phyloP scores from a whole-genome alignment of 2,797 vertebrate genomes.

The Hyperoplus immaculatus region DNA sequence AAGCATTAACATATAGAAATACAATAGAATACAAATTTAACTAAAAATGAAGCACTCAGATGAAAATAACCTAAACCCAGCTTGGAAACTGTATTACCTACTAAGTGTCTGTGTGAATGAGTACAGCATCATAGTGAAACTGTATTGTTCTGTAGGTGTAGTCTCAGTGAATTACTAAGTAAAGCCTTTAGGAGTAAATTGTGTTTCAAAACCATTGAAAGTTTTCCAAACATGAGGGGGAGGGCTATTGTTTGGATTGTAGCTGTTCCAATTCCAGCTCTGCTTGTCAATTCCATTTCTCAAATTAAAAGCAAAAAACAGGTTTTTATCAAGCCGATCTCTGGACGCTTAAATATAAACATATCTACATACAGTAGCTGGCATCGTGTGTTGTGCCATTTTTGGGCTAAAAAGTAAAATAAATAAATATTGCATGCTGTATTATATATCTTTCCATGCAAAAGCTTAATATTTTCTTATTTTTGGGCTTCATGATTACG shows the following conservation, averaged over 20 bases:
- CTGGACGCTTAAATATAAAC: background rate
- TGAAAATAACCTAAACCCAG: background rate
- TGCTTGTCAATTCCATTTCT: background rate
- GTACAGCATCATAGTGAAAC: background rate
- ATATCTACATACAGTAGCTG: background rate
- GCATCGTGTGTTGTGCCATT: background rate
- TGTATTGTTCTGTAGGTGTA: background rate
- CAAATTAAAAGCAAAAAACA: background rate
- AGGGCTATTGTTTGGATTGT: background rate
- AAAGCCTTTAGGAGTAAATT: background rate
- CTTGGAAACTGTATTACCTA: background rate
- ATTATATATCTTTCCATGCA: background rate
- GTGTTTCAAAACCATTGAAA: background rate
- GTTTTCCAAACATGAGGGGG: background rate
- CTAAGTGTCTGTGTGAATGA: background rate
- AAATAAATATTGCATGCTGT: background rate
- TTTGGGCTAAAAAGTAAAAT: background rate
- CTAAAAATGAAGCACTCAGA: background rate
- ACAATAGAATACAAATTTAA: background rate
- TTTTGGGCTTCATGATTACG: too few species aligned
- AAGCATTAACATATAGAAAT: background rate
- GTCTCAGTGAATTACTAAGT: background rate
- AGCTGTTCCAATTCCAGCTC: background rate
- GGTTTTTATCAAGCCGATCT: background rate
- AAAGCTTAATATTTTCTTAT: background rate